A percentile compares a stretch with the other conserved stretches of the same genome.
Evolutionary conservation across 1,140 invertebrate genomes (phyloP).

Genomic region (Leptonema lineaticorne): DNA sequence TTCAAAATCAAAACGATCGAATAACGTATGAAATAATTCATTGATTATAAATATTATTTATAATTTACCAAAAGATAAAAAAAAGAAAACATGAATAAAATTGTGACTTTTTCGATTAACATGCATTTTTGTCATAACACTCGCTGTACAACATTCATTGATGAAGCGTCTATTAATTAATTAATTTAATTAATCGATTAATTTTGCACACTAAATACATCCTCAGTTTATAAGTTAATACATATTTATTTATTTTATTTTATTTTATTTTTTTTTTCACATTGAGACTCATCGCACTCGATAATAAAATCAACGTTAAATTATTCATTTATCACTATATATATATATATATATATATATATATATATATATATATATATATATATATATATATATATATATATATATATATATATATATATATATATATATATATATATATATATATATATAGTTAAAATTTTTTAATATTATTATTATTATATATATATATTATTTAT

Average conservation of each 20-base stretch:
- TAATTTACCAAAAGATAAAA: too few relatives aligned
- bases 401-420: background rate
- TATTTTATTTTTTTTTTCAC: too few relatives aligned
- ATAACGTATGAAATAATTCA: too few relatives aligned
- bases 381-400: background rate
- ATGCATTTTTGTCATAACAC: too few relatives aligned
- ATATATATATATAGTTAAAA: too few relatives aligned
- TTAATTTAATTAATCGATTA: too few relatives aligned
- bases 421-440: background rate
- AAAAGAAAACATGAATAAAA: too few relatives aligned
- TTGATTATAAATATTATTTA: too few relatives aligned
- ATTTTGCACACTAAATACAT: background rate
- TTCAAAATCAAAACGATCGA: too few relatives aligned
- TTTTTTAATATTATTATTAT: constrained; percentile 2
- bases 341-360: background rate
- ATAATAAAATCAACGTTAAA: constrained; percentile 9
- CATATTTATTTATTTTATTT: too few relatives aligned
- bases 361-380: background rate
- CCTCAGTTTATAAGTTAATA: too few relatives aligned
- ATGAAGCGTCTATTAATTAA: constrained; percentile 24
- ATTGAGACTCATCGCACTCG: background rate
- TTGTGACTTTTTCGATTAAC: too few relatives aligned
- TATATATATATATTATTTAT: constrained; percentile 22
- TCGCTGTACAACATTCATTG: constrained; percentile 34
- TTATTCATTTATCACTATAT: constrained; percentile 1